Evolutionary conservation across 2,888 invertebrate species (phyloP), one percentile per base, ranked within the genome.

Genomic region (Spodoptera picta): DNA sequence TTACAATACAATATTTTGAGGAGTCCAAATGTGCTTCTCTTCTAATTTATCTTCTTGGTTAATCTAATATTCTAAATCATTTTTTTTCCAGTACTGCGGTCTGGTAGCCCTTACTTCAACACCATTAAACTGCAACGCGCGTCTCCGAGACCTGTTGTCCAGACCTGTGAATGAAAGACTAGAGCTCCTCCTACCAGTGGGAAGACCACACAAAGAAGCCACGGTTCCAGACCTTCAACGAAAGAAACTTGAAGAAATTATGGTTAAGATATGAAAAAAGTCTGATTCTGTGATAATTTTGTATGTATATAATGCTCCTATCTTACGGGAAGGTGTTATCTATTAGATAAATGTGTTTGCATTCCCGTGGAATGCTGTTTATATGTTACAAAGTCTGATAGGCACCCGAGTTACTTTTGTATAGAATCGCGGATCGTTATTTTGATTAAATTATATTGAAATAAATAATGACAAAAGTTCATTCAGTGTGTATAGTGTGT

Each of bases 71-170:
- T 19, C 19, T 19, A 19, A 19, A 11, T 36, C 19, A 4, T 47
- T 63, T 55, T 43, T 1, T 56, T 89, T 95, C 46, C 92, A 98
- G 97, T 96, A 97, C 82, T 98, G 98, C 57, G 99, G 99, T 0
- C 90, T 99, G 51, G 97, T 96, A 51, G 97, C 98, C 0, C 92
- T 99, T 46, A 97, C 98, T 0, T 98, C 98, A 3, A 99, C 98
- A 0, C 99, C 99, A 0, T 91, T 99, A 51, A 99, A 99, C 89
- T 98, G 98, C 90, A 98, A 98, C 10, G 96, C 98, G 3, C 96
- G 97, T 0, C 93, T 99, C 24, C 95, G 98, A 11, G 90, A 92
- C 23, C 94, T 99, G 6, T 95, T 99, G 1, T 94, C 95, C n/a
- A 95, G 99, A 55, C 98, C 98, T 0, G 79, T 86, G 0, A 96